Evolutionary conservation across 2,797 vertebrate species (phyloP), one percentile per base, ranked within the genome.

Genomic region (Gymnoscopelus braueri): DNA sequence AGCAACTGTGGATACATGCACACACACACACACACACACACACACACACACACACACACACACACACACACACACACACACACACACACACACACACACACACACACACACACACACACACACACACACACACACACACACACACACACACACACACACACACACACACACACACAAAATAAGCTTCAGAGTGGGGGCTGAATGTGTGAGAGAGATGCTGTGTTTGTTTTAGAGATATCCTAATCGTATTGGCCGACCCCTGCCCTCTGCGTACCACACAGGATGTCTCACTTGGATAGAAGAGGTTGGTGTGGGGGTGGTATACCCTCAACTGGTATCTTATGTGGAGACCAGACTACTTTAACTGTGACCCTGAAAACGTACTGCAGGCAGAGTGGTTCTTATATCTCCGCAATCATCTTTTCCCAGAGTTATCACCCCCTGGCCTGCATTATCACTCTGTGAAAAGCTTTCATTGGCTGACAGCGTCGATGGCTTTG

Each of bases 211-310:
- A 75, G 68, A 44, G 68, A 74, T 61, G 23, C 61, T 5, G 4
- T 85, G 87, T 91, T 91, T 92, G 85, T 84, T 90, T 91, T 79
- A 75, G 63, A 87, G 91, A 89, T 91, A 83, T 78, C 65, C 65
- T 81, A 61, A 77, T 82, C 78, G 81, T 83, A 82, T 78, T 76
- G 74, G 78, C 32, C 71, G 91, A 90, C 86, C 89, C 85, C 77
- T 79, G 69, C 69, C 63, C 63, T 68, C 63, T 87, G 77, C n/a
- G 26, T 58, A 3, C 47, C 67, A 54, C 55, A 63, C 60, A 54
- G 44, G 60, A 35, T 3, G 12, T 63, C 24, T 4, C 50, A 65
- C 19, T 44, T 44, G 39, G 39, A 44, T 44, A 44, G 39, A 44
- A 8, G 9, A 44, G 39, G 39, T 44, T 44, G 39, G 39, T 44